These are phyloP conservation scores for Pomacea maculata DNA, from an alignment of 1,140 invertebrate species.

Conservation along the genomic window DNA sequence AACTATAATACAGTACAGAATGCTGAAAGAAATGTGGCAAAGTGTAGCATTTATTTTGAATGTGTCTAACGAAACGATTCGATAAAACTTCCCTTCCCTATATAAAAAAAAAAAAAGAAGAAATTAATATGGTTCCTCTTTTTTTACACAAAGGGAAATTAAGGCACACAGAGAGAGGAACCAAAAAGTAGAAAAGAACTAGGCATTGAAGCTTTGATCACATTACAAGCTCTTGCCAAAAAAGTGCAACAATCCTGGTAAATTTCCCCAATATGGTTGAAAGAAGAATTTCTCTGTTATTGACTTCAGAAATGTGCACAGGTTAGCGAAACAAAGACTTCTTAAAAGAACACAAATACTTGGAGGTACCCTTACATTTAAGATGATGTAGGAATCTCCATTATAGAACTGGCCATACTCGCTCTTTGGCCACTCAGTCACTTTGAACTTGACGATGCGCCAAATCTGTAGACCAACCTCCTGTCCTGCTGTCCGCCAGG, in stretches of 20 bases:
- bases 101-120: too few species aligned
- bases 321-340: neutral
- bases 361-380: constrained; percentile 75
- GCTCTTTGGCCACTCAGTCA: constrained; percentile 76
- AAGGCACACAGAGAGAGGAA: neutral
- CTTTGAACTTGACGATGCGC: constrained; percentile 77
- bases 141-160: too few species aligned
- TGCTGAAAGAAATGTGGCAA: too few species aligned
- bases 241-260: neutral
- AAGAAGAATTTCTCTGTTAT: too few species aligned
- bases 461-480: constrained; percentile 65
- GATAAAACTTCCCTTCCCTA: too few species aligned
- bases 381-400: constrained; percentile 89
- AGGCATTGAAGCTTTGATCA: neutral
- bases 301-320: neutral
- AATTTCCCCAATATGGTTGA: too few species aligned
- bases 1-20: too few species aligned
- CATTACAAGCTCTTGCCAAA: neutral
- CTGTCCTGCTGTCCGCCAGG: constrained; percentile 64
- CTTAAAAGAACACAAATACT: too few species aligned
- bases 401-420: constrained; percentile 88
- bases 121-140: too few species aligned
- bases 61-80: too few species aligned
- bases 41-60: too few species aligned
- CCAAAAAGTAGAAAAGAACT: neutral